Evolutionary conservation across 2,888 invertebrate genomes (phyloP).

Genomic region (Lepetodrilus schrolli): DNA sequence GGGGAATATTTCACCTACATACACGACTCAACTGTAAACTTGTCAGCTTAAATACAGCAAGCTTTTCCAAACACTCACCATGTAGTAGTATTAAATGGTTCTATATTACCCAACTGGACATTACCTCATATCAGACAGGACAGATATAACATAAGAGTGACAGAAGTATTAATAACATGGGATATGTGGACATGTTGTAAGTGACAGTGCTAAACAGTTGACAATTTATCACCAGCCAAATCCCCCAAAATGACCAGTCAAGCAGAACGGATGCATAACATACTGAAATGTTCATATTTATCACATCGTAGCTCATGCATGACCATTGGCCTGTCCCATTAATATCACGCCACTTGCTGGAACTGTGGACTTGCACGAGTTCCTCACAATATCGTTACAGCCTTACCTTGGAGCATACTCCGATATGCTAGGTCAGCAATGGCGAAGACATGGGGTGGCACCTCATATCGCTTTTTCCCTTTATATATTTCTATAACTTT

Average conservation of each 20-base stretch:
- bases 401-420: constrained; percentile 96
- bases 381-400: background rate
- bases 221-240: too few relatives aligned
- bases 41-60: too few relatives aligned
- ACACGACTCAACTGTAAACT: too few relatives aligned
- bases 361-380: background rate
- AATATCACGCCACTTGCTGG: background rate
- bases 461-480: constrained; percentile 98
- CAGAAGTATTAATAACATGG: too few relatives aligned
- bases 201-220: too few relatives aligned
- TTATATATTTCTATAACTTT: constrained; percentile 99
- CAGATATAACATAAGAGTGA: too few relatives aligned
- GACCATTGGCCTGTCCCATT: background rate
- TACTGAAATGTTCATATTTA: background rate
- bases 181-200: background rate
- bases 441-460: constrained; percentile 99
- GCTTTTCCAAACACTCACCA: too few relatives aligned
- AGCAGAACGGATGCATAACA: background rate
- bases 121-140: too few relatives aligned
- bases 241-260: constrained; percentile 11
- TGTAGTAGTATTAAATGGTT: too few relatives aligned
- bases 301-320: background rate
- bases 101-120: too few relatives aligned
- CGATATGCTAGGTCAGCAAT: constrained; percentile 99
- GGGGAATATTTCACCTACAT: too few relatives aligned